These are phyloP conservation scores for Scaptomyza caliginosa DNA, from an alignment of 2,888 invertebrate species.

Conservation along the genomic window DNA sequence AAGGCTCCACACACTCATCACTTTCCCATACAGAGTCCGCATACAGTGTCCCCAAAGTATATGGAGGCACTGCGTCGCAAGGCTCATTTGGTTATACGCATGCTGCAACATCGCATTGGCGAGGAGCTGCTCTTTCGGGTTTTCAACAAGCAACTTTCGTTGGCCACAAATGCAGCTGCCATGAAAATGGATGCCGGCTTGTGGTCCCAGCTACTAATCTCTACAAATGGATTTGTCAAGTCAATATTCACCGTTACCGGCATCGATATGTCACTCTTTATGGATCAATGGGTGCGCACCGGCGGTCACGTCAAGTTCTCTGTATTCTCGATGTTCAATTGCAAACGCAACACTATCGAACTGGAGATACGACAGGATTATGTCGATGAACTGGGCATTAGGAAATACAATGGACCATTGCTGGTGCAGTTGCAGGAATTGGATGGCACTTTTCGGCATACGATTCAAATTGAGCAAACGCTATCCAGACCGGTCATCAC, in stretches of 20 bases:
- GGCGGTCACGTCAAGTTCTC: conserved; percentile 98
- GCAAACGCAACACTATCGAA: conserved; percentile 98
- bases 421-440: conserved; percentile 97
- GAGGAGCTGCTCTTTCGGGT: conserved; percentile 96
- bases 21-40: conserved; percentile 94
- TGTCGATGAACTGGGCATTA: conserved; percentile 91
- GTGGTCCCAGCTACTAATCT: conserved; percentile 96
- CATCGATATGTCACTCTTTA: conserved; percentile 98
- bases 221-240: conserved; percentile 95
- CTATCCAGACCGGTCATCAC: conserved; percentile 98
- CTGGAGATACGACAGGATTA: conserved; percentile 97
- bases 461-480: conserved; percentile 96
- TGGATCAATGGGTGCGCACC: conserved; percentile 98
- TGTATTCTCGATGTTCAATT: conserved; percentile 96
- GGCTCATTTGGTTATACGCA: conserved; percentile 95
- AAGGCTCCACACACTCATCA: conserved; percentile 88
- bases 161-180: conserved; percentile 95
- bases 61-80: conserved; percentile 96
- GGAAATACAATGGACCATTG: conserved; percentile 98
- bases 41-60: conserved; percentile 96
- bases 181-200: conserved; percentile 93
- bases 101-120: conserved; percentile 98
- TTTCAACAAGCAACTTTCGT: conserved; percentile 96
- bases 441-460: conserved; percentile 99
- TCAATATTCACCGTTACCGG: conserved; percentile 99